phyloP scores from a whole-genome alignment of 2,888 invertebrate genomes.

The Cheilosia pagana region DNA sequence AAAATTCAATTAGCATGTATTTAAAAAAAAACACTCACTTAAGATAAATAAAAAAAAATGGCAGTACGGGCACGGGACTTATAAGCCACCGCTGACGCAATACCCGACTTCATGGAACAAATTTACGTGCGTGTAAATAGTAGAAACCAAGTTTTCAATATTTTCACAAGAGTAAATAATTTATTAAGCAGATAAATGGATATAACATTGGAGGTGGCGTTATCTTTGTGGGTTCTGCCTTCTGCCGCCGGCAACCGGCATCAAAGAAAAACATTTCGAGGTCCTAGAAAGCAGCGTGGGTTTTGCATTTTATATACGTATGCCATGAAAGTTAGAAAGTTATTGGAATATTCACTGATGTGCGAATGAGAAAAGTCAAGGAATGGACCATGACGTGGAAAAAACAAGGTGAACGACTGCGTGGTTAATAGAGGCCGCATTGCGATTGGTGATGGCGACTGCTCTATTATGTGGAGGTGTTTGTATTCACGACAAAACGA shows the following conservation, averaged over 20 bases:
- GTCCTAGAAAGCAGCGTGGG: slow-evolving; percentile 30
- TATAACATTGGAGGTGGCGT: slow-evolving; percentile 25
- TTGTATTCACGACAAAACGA: neutral
- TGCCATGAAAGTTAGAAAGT: slow-evolving; percentile 30
- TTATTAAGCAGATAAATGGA: slow-evolving; percentile 29
- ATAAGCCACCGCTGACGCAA: slow-evolving; percentile 36
- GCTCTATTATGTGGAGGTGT: neutral
- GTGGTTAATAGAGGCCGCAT: slow-evolving; percentile 12
- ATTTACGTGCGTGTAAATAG: slow-evolving; percentile 30
- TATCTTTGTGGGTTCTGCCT: slow-evolving; percentile 22
- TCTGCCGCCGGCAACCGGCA: neutral
- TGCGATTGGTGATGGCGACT: neutral
- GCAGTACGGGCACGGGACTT: neutral
- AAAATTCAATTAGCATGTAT: slow-evolving; percentile 55
- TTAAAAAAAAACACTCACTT: neutral
- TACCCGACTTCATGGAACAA: slow-evolving; percentile 16
- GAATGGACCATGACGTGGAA: slow-evolving; percentile 34
- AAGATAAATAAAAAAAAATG: slow-evolving; percentile 5
- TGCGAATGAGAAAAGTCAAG: neutral
- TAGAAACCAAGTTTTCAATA: slow-evolving; percentile 25
- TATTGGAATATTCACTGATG: slow-evolving; percentile 2
- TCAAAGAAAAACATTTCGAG: slow-evolving; percentile 20
- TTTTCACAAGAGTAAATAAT: slow-evolving; percentile 18
- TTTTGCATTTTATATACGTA: neutral
- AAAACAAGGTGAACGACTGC: slow-evolving; percentile 46